Evolutionary conservation across 2,797 vertebrate genomes (phyloP).

Genomic region (Hybognathus amarus): DNA sequence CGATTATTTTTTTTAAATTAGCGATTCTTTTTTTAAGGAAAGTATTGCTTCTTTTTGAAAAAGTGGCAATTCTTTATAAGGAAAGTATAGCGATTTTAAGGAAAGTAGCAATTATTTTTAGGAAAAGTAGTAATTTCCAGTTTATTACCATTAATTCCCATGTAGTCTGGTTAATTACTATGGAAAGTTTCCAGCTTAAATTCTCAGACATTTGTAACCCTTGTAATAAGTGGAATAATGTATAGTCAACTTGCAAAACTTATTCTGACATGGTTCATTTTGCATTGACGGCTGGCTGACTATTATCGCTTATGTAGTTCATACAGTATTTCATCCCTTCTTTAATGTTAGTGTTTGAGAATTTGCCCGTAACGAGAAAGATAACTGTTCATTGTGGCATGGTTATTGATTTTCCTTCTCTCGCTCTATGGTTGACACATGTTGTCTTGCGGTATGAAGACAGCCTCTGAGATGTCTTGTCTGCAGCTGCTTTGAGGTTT

Average conservation of each 20-base stretch:
- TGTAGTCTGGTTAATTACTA: too few species aligned
- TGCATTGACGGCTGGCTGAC: background rate
- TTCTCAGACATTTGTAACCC: too few species aligned
- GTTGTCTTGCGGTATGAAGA: constrained; percentile 22
- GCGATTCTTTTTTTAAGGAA: too few species aligned
- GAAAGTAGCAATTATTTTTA: too few species aligned
- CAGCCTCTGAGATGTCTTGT: background rate
- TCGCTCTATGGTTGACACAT: background rate
- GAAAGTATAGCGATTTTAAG: too few species aligned
- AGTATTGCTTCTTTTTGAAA: too few species aligned
- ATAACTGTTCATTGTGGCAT: background rate
- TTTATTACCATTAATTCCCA: too few species aligned
- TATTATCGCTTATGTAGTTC: background rate
- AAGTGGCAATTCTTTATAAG: too few species aligned
- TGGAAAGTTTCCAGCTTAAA: too few species aligned
- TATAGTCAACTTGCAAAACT: too few species aligned
- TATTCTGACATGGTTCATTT: background rate
- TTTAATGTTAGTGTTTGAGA: background rate
- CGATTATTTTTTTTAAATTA: too few species aligned
- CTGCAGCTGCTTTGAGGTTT: constrained; percentile 31
- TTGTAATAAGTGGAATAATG: background rate
- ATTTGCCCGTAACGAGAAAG: background rate
- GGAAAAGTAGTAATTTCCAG: too few species aligned
- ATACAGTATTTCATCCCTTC: background rate
- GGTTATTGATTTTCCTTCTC: constrained; percentile 3